Conservation (phyloP, 2,797 vertebrate genomes). For the Dermochelys coriacea region DNA sequence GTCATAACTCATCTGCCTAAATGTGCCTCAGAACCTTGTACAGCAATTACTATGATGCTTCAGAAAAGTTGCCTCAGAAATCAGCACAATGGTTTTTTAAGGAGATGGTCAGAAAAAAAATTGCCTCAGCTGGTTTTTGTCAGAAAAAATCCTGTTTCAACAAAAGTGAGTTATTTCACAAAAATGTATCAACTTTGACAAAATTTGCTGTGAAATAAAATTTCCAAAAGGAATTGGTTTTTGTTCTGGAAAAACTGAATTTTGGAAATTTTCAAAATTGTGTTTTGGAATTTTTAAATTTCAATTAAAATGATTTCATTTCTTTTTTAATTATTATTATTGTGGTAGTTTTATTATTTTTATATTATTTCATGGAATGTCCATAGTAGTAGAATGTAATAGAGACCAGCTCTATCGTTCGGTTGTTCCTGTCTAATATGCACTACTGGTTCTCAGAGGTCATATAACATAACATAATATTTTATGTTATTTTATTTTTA, state of each 20-base stretch:
- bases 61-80: neutral
- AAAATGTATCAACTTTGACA: neutral
- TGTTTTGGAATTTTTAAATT: neutral
- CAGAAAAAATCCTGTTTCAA: neutral
- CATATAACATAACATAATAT: neutral
- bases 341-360: neutral
- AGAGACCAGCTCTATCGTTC: neutral
- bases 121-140: neutral
- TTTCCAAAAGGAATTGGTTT: neutral
- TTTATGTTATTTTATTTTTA: neutral
- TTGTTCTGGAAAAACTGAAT: neutral
- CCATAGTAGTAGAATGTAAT: neutral
- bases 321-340: neutral
- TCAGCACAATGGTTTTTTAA: neutral
- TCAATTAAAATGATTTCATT: neutral
- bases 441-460: neutral
- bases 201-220: neutral
- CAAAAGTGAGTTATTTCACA: neutral
- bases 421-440: neutral
- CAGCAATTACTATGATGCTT: neutral
- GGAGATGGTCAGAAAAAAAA: neutral
- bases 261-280: neutral
- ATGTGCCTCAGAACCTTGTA: neutral
- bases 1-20: rapidly evolving
- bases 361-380: too few relatives aligned